Conservation (phyloP, 2,113 vertebrate genomes). For the Mustela lutreola region DNA sequence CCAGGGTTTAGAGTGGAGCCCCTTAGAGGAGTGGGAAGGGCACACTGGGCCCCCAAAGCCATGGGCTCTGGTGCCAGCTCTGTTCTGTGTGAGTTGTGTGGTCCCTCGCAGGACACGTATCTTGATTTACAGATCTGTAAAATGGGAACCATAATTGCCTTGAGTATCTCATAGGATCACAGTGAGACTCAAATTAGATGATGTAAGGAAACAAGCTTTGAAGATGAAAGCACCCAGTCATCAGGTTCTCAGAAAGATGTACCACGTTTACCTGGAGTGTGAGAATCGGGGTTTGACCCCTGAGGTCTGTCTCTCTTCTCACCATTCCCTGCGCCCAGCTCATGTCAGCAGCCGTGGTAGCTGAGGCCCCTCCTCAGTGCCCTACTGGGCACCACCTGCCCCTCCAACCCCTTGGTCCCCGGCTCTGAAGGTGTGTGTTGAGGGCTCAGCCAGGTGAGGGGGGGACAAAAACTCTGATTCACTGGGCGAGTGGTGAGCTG, state of each 20-base stretch:
- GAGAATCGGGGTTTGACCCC: neutral
- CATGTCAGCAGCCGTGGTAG: neutral
- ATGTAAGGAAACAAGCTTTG: slow-evolving; percentile 7
- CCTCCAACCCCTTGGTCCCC: neutral
- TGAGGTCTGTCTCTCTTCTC: neutral
- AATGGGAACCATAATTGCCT: neutral
- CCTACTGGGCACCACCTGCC: no score
- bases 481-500: neutral
- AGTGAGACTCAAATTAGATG: neutral
- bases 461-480: neutral
- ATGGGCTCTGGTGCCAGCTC: neutral
- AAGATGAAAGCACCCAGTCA: neutral
- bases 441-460: neutral
- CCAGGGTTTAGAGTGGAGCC: neutral
- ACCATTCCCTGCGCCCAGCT: accelerated
- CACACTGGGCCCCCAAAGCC: neutral
- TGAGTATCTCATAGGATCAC: neutral
- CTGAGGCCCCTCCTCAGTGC: neutral
- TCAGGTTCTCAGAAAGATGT: neutral
- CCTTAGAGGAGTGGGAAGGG: no score
- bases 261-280: neutral
- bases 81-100: neutral
- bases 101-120: neutral
- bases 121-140: neutral
- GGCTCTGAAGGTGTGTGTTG: neutral